Base-by-base conservation (phyloP, 2,113 vertebrate genomes). In the Ciconia boyciana region DNA sequence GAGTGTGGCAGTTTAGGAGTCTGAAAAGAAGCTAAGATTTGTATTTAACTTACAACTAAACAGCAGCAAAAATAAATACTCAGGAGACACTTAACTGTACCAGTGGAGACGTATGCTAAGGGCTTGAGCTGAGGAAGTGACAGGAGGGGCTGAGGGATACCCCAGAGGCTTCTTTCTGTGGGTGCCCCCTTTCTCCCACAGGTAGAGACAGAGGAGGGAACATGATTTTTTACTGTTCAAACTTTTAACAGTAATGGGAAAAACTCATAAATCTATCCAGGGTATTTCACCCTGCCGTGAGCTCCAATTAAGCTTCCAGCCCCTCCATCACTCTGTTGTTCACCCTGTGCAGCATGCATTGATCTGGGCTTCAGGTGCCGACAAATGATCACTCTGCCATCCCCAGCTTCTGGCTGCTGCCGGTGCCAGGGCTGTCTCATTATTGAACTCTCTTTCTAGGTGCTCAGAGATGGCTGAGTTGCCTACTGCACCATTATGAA, bases 21-120 rank as follows among this genome's bases (percentile, higher is more conserved):
- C 93, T 78, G 88, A 95, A 89, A 90, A 94, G 81, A 61, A 92
- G 13, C 39, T 75, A 87, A 64, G 79, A 64, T 76, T 96, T 91
- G 43, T 90, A 88, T 88, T 87, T 96, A 86, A 74, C 24, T 49
- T 82, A 65, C 43, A 94, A 51, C 62, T 65, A 61, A 94, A 49
- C 65, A 97, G 71, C 36, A 79, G 54, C 51, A 88, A 69, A 93
- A 86, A 88, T 92, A 94, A 89, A 82, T 89, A 43, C n/a, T 43
- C 49, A 29, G 41, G 55, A 84, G 55, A 60, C 6, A 48, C 28
- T 86, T 77, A 82, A 60, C 28, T 68, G 36, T 26, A 83, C 11
- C 28, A 10, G 0, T 74, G 26, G 68, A 94, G 74, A 74, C 13
- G 9, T n/a, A 34, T 36, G 52, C 39, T 83, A 66, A 77, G n/a